A percentile compares a stretch with the other conserved stretches of the same genome.
Evolutionary conservation across 2,888 invertebrate genomes (phyloP).

Genomic region (Melieria picta): DNA sequence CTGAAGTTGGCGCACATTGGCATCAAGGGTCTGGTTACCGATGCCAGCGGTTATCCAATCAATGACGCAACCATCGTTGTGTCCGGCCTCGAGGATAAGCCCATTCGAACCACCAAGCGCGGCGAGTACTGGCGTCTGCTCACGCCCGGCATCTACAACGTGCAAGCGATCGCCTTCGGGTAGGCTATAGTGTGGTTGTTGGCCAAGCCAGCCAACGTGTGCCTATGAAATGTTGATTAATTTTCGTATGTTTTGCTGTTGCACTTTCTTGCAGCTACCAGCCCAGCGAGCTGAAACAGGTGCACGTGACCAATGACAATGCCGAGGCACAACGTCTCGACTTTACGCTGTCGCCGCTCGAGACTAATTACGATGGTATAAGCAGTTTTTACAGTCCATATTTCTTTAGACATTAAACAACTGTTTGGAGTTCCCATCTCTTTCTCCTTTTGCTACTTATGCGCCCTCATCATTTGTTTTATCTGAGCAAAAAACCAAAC

Average conservation of each 20-base stretch:
- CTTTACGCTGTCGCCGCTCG: conserved; percentile 61
- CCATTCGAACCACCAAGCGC: conserved; percentile 77
- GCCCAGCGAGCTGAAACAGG: conserved; percentile 63
- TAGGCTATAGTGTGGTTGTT: conserved; percentile 61
- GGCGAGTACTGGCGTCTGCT: conserved; percentile 97
- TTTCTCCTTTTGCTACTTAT: background rate
- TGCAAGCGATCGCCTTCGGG: conserved; percentile 80
- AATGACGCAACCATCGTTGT: conserved; percentile 80
- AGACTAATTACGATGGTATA: conserved; percentile 63
- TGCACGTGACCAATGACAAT: conserved; percentile 64
- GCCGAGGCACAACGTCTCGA: conserved; percentile 61
- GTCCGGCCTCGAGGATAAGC: conserved; percentile 79
- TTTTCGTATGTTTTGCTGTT: conserved; percentile 28
- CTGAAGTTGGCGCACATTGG: conserved; percentile 85
- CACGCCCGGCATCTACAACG: conserved; percentile 84
- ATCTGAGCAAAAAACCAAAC: background rate
- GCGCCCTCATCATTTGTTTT: background rate
- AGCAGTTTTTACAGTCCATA: conserved; percentile 64
- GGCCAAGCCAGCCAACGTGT: conserved; percentile 2
- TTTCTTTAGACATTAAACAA: conserved; percentile 59
- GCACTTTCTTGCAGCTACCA: conserved; percentile 67
- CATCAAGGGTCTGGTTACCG: conserved; percentile 68
- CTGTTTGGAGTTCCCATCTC: background rate
- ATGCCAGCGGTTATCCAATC: conserved; percentile 63
- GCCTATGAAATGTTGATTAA: conserved; percentile 13